These are phyloP conservation scores for Steinernema feltiae DNA, from an alignment of 1,140 invertebrate species.

Conservation along the genomic window DNA sequence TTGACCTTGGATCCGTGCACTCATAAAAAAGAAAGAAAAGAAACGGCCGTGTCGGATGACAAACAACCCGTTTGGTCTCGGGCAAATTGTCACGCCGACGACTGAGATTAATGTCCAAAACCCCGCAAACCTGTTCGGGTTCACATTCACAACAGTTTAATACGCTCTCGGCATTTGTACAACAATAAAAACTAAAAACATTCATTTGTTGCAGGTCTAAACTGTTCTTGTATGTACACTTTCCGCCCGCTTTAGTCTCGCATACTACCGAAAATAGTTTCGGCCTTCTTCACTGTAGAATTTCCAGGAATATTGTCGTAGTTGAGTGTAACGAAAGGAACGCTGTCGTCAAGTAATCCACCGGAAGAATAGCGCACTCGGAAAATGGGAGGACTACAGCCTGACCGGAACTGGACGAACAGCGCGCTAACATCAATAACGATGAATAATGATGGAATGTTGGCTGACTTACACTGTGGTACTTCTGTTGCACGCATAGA, in stretches of 20 bases:
- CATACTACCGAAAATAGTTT: constrained; percentile 30
- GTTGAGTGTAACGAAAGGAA: constrained; percentile 32
- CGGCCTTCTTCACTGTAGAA: constrained; percentile 41
- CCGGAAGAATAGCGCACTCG: constrained; percentile 18
- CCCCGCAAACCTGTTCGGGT: neutral
- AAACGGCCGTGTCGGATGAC: neutral
- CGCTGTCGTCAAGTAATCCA: constrained; percentile 15
- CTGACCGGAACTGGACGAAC: constrained; percentile 44
- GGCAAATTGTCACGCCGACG: neutral
- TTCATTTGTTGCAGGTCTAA: too few species aligned
- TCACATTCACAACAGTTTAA: neutral
- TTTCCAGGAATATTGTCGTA: constrained; percentile 33
- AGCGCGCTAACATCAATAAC: constrained; percentile 35
- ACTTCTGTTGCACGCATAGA: constrained; percentile 41
- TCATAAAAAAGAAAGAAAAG: neutral
- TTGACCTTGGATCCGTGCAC: neutral
- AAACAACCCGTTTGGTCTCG: constrained; percentile 11
- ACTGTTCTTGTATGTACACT: neutral
- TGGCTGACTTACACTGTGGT: constrained; percentile 35
- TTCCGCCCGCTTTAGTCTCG: neutral
- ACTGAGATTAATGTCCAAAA: neutral
- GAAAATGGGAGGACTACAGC: constrained; percentile 25
- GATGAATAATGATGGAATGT: constrained; percentile 21
- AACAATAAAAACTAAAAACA: neutral
- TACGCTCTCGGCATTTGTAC: neutral